Base-by-base conservation (phyloP, 2,888 invertebrate species). In the Polymixis lichenea region DNA sequence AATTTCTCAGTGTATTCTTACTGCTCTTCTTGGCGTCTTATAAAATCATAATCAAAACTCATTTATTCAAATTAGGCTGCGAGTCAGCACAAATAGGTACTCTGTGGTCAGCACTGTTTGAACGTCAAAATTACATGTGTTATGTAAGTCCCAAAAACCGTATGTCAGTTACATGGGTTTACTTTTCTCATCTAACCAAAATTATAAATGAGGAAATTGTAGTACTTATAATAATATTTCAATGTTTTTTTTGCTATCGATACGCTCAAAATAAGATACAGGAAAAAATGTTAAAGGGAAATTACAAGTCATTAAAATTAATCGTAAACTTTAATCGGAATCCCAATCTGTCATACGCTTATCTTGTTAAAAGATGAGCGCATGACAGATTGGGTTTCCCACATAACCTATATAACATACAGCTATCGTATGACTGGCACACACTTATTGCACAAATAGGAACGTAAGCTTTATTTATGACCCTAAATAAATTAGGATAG, bases 291-390 rank as follows among this genome's bases (percentile, higher is more conserved):
- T n/a, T n/a, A n/a, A n/a, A n/a, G n/a, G n/a, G 22, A 81, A 55
- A 60, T 72, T 19, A 68, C 60, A 58, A 58, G 53, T 67, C 53
- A 71, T 72, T 64, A 28, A 28, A 64, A 38, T 58, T 17, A 74
- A 60, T 60, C 15, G n/a, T 25, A 46, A 65, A 38, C 19, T 25
- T 19, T 32, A 32, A 32, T 32, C 32, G 32, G 32, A 32, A 32
- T 3, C 32, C 32, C 32, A 32, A 38, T 38, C 6, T 38, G 6
- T 38, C 38, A 38, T 38, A 38, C 38, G 38, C 38, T 38, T 5
- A 38, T 38, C 38, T 38, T 6, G 38, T 38, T 38, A 38, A 38
- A 19, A 22, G 15, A 49, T 53, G 28, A 49, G 19, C 53, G 13
- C 17, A 58, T 68, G 28, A 38, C 46, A 43, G 38, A 9, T 56